Evolutionary conservation across 2,113 vertebrate species (phyloP), one percentile per base, ranked within the genome.

Genomic region (Verasper variegatus): DNA sequence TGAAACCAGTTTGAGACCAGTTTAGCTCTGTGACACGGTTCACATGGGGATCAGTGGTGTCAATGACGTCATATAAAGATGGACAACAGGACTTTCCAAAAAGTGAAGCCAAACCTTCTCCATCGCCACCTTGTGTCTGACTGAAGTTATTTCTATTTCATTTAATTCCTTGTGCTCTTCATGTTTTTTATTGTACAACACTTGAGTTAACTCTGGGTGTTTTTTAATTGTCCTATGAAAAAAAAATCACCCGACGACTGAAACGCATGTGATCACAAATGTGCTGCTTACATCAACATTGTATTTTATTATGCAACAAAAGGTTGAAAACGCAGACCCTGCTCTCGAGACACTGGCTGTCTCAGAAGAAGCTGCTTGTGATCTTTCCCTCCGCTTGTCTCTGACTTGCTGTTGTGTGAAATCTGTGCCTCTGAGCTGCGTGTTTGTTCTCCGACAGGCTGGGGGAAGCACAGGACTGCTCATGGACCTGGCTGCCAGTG

Each of bases 391-490:
- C 18, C 0, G 6, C 51, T 54, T 21, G 51, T 54, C 20, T 54
- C 20, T n/a, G 51, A 1, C 14, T 37, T 20, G 31, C 13, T 24
- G 17, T n/a, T n/a, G 26, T 11, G 4, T 66, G 14, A 10, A 40
- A 18, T 47, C 14, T 78, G 61, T 81, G 26, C 11, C n/a, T 74
- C 23, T 86, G 49, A 62, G 74, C 84, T 92, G 88, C 78, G 82
- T 76, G 79, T 84, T 67, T 91, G 56, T 88, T 58, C 18, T 78
- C 88, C 78, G 27, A 62, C 86, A 97, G 97, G 97, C 96, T 68
- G 97, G 97, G 82, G 97, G 97, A 92, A 98, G 97, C 92, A 96
- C 95, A 20, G 96, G 96, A 74, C 95, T 97, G 72, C 85, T 97
- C 82, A 97, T 97, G 97, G 96, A 97, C 79, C 87, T 96, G 91